Conservation (phyloP, 2,113 vertebrate genomes). For the Boleophthalmus pectinirostris region DNA sequence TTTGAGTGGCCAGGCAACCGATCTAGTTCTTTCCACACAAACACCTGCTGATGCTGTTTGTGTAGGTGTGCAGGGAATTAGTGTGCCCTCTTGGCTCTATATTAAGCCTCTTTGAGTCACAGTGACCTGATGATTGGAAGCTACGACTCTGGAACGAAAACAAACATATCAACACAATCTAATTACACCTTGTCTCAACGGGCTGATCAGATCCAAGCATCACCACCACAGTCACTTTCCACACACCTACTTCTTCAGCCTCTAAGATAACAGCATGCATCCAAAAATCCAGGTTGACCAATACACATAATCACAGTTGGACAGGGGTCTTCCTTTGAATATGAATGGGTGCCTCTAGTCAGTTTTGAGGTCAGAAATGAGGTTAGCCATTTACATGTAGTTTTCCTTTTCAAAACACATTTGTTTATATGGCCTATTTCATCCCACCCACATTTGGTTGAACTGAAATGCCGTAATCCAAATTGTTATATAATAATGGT, state of each 20-base stretch:
- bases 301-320: conserved; percentile 16
- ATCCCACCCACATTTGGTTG: neutral
- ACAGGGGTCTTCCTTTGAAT: conserved; percentile 12
- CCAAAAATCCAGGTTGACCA: conserved; percentile 23
- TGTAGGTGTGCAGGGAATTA: conserved; percentile 36
- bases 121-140: conserved; percentile 40
- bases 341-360: neutral
- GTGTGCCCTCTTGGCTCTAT: conserved; percentile 27
- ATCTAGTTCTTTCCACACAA: conserved; percentile 1
- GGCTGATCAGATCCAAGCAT: neutral
- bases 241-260: conserved; percentile 13
- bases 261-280: neutral
- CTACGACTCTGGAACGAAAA: conserved; percentile 21
- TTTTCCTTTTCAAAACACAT: conserved; percentile 23
- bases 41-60: neutral
- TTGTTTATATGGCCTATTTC: conserved; percentile 43
- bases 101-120: conserved; percentile 40
- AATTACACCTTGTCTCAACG: conserved; percentile 20
- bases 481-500: conserved; percentile 46
- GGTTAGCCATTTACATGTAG: conserved; percentile 11
- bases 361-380: conserved; percentile 33
- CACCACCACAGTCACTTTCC: neutral
- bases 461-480: conserved; percentile 35
- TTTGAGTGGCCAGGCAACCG: neutral
- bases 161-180: conserved; percentile 28